These are phyloP conservation scores for Cyanoderma ruficeps DNA, from an alignment of 2,113 vertebrate species.

Conservation along the genomic window DNA sequence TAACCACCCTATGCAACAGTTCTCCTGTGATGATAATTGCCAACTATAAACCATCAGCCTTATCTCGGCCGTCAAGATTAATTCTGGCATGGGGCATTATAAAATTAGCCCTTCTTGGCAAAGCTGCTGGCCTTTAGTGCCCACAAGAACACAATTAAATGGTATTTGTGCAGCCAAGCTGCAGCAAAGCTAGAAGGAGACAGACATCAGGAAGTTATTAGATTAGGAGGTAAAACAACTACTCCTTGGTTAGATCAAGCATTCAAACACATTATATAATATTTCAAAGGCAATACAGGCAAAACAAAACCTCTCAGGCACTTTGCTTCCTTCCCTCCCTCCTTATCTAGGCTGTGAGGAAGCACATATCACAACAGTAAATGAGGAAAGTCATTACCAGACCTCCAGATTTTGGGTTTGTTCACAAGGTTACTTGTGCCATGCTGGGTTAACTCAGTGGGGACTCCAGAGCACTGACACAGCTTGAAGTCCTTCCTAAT, in stretches of 20 bases:
- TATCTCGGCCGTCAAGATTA: neutral
- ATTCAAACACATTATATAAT: neutral
- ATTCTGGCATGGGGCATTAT: neutral
- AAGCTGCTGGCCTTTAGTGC: neutral
- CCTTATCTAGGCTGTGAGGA: neutral
- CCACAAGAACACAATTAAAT: conserved; percentile 38
- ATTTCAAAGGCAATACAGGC: neutral
- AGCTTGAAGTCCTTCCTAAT: neutral
- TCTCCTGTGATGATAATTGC: neutral
- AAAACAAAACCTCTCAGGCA: neutral
- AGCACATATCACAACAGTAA: neutral
- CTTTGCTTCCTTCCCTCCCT: neutral
- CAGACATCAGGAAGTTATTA: conserved; percentile 18
- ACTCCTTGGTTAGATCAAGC: neutral
- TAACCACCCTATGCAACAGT: neutral
- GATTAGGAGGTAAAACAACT: conserved; percentile 19
- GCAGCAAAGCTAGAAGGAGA: conserved; percentile 22
- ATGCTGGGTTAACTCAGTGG: neutral
- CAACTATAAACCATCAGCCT: conserved; percentile 1
- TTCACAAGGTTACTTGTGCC: neutral
- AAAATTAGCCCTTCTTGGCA: conserved; percentile 31
- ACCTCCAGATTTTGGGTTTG: neutral
- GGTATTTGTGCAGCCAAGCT: conserved; percentile 14
- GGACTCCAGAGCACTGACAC: neutral
- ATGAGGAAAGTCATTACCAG: neutral